Evolutionary conservation across 1,140 invertebrate genomes (phyloP).

Genomic region (Drosophila mauritiana): DNA sequence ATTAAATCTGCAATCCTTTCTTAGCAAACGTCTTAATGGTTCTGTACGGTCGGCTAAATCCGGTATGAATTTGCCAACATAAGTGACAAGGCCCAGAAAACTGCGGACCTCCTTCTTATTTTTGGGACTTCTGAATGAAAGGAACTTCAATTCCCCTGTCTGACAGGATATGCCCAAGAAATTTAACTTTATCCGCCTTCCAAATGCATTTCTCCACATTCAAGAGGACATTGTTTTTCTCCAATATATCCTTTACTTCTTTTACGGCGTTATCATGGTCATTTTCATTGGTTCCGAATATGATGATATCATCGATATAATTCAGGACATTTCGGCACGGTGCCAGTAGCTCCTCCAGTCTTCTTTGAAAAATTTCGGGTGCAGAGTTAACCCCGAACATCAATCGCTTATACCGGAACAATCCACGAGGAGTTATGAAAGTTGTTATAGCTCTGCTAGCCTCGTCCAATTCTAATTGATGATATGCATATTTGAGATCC

Average conservation of each 20-base stretch:
- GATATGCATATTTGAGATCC: conserved; percentile 10
- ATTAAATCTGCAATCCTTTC: too few relatives aligned
- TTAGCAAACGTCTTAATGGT: too few relatives aligned
- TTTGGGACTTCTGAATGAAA: too few relatives aligned
- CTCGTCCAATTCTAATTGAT: conserved; percentile 10
- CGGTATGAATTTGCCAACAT: too few relatives aligned
- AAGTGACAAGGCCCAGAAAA: too few relatives aligned
- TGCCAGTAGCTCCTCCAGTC: conserved; percentile 7
- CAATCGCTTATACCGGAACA: conserved; percentile 15
- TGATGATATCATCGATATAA: conserved; percentile 78
- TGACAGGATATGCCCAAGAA: too few relatives aligned
- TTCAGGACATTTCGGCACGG: conserved; percentile 11
- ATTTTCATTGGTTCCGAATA: conserved; percentile 54
- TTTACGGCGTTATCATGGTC: conserved; percentile 54
- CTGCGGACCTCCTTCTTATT: too few relatives aligned
- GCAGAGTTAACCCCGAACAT: neutral
- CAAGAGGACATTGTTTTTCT: conserved; percentile 21
- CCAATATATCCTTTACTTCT: conserved; percentile 14
- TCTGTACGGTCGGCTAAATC: too few relatives aligned
- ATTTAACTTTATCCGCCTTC: too few relatives aligned
- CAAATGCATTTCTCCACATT: neutral
- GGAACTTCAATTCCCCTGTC: too few relatives aligned
- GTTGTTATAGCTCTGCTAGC: neutral
- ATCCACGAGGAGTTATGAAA: neutral
- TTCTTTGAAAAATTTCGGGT: conserved; percentile 7